Percentiles rank a stretch among this genome's conserved stretches.
phyloP scores from a whole-genome alignment of 2,888 invertebrate species.

The Onchidella celtica region DNA sequence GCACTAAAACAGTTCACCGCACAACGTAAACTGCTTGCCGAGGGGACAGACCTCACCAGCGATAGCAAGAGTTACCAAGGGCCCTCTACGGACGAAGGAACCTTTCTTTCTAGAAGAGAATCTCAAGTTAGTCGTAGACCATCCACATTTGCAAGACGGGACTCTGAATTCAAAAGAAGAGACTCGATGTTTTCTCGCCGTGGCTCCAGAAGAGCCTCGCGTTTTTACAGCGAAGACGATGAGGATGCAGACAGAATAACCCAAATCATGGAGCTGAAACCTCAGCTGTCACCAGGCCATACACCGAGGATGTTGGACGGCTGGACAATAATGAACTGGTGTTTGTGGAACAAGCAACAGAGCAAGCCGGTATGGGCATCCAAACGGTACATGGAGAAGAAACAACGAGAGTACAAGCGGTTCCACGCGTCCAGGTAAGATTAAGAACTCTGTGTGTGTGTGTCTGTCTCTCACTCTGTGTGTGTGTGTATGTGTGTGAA shows the following conservation, averaged over 20 bases:
- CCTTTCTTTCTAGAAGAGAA: no score
- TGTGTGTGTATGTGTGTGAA: no score
- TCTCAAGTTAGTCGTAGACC: not conserved
- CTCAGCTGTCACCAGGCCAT: constrained; percentile 34
- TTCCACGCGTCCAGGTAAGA: not conserved
- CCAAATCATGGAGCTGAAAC: not conserved
- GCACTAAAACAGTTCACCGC: not conserved
- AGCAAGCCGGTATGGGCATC: constrained; percentile 26
- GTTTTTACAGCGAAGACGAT: constrained; percentile 8
- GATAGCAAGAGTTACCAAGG: no score
- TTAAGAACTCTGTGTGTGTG: no score
- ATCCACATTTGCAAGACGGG: not conserved
- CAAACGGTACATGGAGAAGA: constrained; percentile 7
- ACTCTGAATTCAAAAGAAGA: not conserved
- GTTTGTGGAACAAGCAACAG: constrained; percentile 23
- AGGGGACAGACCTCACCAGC: not conserved
- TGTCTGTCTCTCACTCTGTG: no score
- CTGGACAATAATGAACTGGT: constrained; percentile 41
- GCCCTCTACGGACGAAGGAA: no score
- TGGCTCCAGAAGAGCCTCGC: constrained; percentile 15
- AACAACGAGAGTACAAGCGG: constrained; percentile 7
- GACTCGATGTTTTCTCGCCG: not conserved
- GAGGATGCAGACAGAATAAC: not conserved
- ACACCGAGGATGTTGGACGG: constrained; percentile 38
- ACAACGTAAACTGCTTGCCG: not conserved